Evolutionary conservation across 2,888 invertebrate species (phyloP), one percentile per base, ranked within the genome.

Genomic region (Blomia tropicalis): DNA sequence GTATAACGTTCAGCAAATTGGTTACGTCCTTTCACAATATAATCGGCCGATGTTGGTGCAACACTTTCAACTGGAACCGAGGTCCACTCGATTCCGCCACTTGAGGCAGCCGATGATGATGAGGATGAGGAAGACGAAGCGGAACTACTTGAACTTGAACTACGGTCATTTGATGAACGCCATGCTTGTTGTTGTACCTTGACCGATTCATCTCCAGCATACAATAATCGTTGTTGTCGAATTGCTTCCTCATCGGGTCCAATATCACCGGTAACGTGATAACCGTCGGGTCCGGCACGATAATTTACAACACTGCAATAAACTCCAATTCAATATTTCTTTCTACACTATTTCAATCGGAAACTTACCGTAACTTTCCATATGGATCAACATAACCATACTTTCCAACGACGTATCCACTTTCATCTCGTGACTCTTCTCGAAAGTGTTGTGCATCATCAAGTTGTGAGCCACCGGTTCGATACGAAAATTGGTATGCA

Each of bases 341-440:
- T 22, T n/a, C 32, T 25, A 19, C 54, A 22, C 5, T 22, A 54
- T 5, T n/a, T 27, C 4, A 54, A 59, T 59, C 19, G 17, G n/a
- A 29, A 25, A 44, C 36, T 2, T n/a, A 62, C 62, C 62, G 54
- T 14, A 62, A 41, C 31, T 58, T 32, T 31, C 62, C 62, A 27
- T 62, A 29, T 27, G 62, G 62, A 27, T 62, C 62, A 19, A 62
- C 56, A 43, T 62, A 62, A 2, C 62, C 62, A 44, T 62, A 62
- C 44, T 62, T 62, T 11, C 62, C 62, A 11, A 14, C 5, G 4
- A 62, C 56, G 23, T n/a, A 23, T 14, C 62, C 62, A 29, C 32
- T 30, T 22, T 62, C 54, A 27, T 54, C 54, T 19, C 62, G 31
- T 14, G 19, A 11, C 23, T 62, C 62, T 44, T 62, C 62, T 7